phyloP scores from a whole-genome alignment of 2,113 vertebrate species.

The Myrmecobius fasciatus region DNA sequence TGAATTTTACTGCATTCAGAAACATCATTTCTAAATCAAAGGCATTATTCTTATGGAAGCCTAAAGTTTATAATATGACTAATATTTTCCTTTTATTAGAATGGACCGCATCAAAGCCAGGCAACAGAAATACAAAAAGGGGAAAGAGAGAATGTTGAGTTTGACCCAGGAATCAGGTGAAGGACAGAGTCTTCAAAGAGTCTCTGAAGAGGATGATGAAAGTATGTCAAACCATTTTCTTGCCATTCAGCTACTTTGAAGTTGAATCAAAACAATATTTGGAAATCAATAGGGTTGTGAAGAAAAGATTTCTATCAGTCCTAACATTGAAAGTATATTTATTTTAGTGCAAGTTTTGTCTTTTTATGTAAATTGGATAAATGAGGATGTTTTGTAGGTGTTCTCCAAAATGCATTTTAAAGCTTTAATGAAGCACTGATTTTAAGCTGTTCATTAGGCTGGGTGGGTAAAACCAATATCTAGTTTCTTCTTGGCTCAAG shows the following conservation, averaged over 20 bases:
- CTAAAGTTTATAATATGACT: background rate
- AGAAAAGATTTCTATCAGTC: background rate
- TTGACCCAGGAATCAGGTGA: slow-evolving; percentile 93
- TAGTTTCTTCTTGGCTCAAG: slow-evolving; percentile 23
- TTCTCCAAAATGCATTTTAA: slow-evolving; percentile 5
- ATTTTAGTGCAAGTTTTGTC: background rate
- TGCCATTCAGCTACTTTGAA: background rate
- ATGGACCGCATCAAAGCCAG: slow-evolving; percentile 99
- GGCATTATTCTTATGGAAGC: background rate
- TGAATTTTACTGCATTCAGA: background rate
- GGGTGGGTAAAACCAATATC: background rate
- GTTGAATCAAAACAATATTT: background rate
- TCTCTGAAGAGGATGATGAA: slow-evolving; percentile 91
- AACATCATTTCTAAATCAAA: no score
- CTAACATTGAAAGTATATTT: background rate
- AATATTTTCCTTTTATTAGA: slow-evolving; percentile 82
- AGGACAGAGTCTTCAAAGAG: slow-evolving; percentile 86
- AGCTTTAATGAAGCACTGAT: slow-evolving; percentile 31
- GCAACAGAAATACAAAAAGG: slow-evolving; percentile 98
- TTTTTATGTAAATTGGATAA: background rate
- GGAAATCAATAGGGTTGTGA: slow-evolving; percentile 35
- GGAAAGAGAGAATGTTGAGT: slow-evolving; percentile 96
- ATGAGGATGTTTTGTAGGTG: background rate
- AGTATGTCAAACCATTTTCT: slow-evolving; percentile 82
- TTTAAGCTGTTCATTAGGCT: slow-evolving; percentile 12